Evolutionary conservation across 1,140 invertebrate species (phyloP), one percentile per base, ranked within the genome.

Genomic region (Olivierus martensii): DNA sequence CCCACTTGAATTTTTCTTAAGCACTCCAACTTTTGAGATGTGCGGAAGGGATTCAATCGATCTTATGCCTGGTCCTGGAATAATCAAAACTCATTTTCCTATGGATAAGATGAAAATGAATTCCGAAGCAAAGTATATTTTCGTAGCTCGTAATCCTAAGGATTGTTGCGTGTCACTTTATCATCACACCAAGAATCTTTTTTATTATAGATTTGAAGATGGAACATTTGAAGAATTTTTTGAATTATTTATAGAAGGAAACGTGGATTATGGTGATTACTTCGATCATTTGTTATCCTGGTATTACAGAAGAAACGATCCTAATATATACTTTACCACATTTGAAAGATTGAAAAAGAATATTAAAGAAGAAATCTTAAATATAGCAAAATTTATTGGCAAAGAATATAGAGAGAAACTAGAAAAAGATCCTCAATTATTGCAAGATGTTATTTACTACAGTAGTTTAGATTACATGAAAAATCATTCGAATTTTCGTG

Each of bases 121-220:
- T 11, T 10, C 49, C 0, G 39, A 64, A 58, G 22, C 75, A 75
- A 28, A 76, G 71, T 84, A 11, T 14, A 72, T 87, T 6, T 87
- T 86, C 62, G 77, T 87, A 0, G 79, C 80, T 4, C 71, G 88
- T 46, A 87, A 90, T 70, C 86, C 87, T 0, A 86, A 87, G 67
- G 87, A 90, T 66, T 81, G 87, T 1, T 82, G 77, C 3, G 82
- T 89, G 0, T 90, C 86, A 0, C 88, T 81, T 66, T 91, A 81
- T 64, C 79, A 88, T 67, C 76, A 88, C 37, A 82, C 84, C 65
- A 74, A 77, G 60, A 68, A 80, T 2, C 77, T 82, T 48, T 18
- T 21, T 6, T 44, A 35, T 6, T 51, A 41, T 34, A 28, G 28
- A 3, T 56, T 21, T 12, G 42, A 49, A 28, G 55, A 63, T 34